A percentile compares a stretch with the other conserved stretches of the same genome.
These are phyloP conservation scores for Poecilia gillii DNA, from an alignment of 2,797 vertebrate species.

Conservation along the genomic window DNA sequence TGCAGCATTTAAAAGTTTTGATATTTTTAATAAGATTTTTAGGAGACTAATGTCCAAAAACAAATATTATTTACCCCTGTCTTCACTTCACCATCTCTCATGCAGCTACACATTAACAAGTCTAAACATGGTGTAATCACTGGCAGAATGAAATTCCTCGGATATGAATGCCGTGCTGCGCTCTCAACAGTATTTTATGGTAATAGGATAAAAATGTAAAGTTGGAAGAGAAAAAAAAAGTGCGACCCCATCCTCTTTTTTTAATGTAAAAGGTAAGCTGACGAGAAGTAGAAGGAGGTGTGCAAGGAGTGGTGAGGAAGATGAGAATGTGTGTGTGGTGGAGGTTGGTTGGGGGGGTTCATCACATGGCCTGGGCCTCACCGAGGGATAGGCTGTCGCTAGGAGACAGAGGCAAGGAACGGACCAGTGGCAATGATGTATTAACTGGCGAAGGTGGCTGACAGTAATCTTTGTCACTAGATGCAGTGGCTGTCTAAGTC, in stretches of 20 bases:
- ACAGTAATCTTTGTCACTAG: constrained; percentile 95
- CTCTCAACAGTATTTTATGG: constrained; percentile 81
- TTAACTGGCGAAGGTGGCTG: constrained; percentile 95
- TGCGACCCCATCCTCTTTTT: constrained; percentile 52
- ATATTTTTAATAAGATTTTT: constrained; percentile 55
- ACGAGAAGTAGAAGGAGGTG: constrained; percentile 74
- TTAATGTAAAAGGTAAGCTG: constrained; percentile 89
- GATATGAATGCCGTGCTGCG: constrained; percentile 83
- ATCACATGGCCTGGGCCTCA: constrained; percentile 76
- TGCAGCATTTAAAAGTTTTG: constrained; percentile 72
- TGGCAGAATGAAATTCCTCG: constrained; percentile 82
- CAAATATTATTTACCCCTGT: constrained; percentile 75
- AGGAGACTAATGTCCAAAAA: constrained; percentile 78
- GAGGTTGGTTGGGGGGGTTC: constrained; percentile 27
- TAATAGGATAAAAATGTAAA: constrained; percentile 91
- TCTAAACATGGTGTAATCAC: constrained; percentile 81
- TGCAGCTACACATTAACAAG: constrained; percentile 80
- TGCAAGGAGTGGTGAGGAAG: constrained; percentile 21
- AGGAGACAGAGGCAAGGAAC: constrained; percentile 94
- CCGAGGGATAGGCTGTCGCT: constrained; percentile 93
- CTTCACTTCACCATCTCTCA: constrained; percentile 56
- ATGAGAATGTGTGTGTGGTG: constrained; percentile 2
- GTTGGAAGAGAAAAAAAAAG: constrained; percentile 77
- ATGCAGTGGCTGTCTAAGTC: constrained; percentile 97
- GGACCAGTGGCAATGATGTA: constrained; percentile 96